phyloP scores from a whole-genome alignment of 1,140 invertebrate species.

The Monochamus saltuarius region DNA sequence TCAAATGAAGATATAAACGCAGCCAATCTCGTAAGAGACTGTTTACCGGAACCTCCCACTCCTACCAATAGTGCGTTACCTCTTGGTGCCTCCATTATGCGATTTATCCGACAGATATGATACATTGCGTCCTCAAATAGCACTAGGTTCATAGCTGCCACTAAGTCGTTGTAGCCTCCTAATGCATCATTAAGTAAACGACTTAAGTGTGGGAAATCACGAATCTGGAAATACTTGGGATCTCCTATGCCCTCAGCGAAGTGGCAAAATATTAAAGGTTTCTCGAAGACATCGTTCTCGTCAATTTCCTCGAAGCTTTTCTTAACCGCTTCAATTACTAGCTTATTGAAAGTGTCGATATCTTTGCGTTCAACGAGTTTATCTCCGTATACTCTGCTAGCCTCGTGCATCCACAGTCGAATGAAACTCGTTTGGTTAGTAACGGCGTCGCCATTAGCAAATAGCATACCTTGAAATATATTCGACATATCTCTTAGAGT shows the following conservation, averaged over 20 bases:
- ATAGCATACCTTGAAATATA: constrained; percentile 87
- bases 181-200: constrained; percentile 80
- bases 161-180: constrained; percentile 78
- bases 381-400: constrained; percentile 85
- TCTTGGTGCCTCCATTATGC: constrained; percentile 87
- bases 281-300: constrained; percentile 64
- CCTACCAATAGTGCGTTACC: constrained; percentile 91
- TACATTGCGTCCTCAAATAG: constrained; percentile 94
- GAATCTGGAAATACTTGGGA: constrained; percentile 84
- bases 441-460: constrained; percentile 77
- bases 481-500: constrained; percentile 92
- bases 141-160: constrained; percentile 92
- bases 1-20: constrained; percentile 87
- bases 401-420: constrained; percentile 87
- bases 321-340: constrained; percentile 75
- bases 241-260: constrained; percentile 90
- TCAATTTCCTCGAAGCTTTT: constrained; percentile 79
- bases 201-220: constrained; percentile 70
- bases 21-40: constrained; percentile 83
- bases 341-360: constrained; percentile 71
- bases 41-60: constrained; percentile 93
- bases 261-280: constrained; percentile 84
- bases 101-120: constrained; percentile 89
- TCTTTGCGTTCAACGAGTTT: constrained; percentile 81
- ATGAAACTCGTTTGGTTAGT: constrained; percentile 69